Conservation (phyloP, 2,888 invertebrate genomes). For the Catocala fraxini region DNA sequence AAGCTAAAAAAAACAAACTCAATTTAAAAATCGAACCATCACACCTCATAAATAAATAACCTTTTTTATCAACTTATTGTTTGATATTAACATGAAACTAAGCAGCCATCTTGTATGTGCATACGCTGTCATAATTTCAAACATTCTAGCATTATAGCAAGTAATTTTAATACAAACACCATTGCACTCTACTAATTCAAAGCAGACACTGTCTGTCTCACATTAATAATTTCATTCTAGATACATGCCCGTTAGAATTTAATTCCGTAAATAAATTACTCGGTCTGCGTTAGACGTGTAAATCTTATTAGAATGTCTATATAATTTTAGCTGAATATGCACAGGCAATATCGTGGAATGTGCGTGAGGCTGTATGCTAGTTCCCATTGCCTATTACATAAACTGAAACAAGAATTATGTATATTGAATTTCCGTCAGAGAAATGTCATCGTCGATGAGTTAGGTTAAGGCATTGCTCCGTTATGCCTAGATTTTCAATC, state of each 20-base stretch:
- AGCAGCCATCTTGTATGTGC: neutral
- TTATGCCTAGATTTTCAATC: too few relatives aligned
- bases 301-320: conserved; percentile 31
- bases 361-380: conserved; percentile 1
- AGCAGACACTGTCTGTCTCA: conserved; percentile 36
- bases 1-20: too few relatives aligned
- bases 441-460: too few relatives aligned
- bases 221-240: conserved; percentile 50
- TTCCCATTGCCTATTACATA: neutral
- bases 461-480: too few relatives aligned
- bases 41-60: too few relatives aligned
- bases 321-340: conserved; percentile 22
- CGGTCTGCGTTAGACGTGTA: conserved; percentile 27
- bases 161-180: conserved; percentile 35
- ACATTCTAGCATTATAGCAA: conserved; percentile 31
- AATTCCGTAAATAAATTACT: conserved; percentile 48
- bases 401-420: neutral
- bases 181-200: conserved; percentile 30
- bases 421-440: neutral
- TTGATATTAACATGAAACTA: neutral
- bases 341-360: conserved; percentile 2
- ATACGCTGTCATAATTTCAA: conserved; percentile 27
- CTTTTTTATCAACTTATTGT: neutral
- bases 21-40: too few relatives aligned
- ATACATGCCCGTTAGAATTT: conserved; percentile 47